Base-by-base conservation (phyloP, 2,888 invertebrate genomes). In the Teleiodes luculella region DNA sequence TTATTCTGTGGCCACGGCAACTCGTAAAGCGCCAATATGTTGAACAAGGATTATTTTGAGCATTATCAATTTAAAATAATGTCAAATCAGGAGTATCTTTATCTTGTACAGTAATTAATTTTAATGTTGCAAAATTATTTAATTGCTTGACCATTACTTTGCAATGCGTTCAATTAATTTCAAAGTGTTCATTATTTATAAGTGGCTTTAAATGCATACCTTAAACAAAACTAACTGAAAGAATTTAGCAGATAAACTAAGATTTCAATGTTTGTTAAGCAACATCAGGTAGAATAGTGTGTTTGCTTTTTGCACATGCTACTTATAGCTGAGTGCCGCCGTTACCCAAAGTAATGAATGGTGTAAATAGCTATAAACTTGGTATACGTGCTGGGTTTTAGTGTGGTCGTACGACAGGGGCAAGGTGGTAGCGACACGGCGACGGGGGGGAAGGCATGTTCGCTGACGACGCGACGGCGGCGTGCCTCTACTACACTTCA, bases 321-420 rank as follows among this genome's bases (percentile, higher is more conserved):
- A 68, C 66, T 20, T 61, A 63, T 65, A 59, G 59, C 63, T 54
- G 52, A 67, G 65, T 64, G 65, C 63, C 59, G 57, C 63, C 56
- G 64, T 67, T 70, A 65, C 64, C 67, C 63, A 67, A 68, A 68
- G 68, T 76, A 76, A 78, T 76, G 66, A 72, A 77, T 72, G 70
- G 62, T 65, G 62, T 65, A 67, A 65, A 63, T 61, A 63, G 60
- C 58, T 59, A 54, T 52, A 63, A 57, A 56, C 52, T 49, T 45
- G 33, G 14, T 51, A 52, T 59, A 57, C 49, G 14, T 50, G 51
- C 55, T 57, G 41, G 59, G 56, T 54, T 41, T 37, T 49, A 52
- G 56, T 50, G 43, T 52, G 39, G 41, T 43, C 43, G 28, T 18
- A 49, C 14, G 36, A 36, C 49, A 33, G 11, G 24, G 11, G 30